phyloP scores from a whole-genome alignment of 2,797 vertebrate genomes.

The Acropternis orthonyx region DNA sequence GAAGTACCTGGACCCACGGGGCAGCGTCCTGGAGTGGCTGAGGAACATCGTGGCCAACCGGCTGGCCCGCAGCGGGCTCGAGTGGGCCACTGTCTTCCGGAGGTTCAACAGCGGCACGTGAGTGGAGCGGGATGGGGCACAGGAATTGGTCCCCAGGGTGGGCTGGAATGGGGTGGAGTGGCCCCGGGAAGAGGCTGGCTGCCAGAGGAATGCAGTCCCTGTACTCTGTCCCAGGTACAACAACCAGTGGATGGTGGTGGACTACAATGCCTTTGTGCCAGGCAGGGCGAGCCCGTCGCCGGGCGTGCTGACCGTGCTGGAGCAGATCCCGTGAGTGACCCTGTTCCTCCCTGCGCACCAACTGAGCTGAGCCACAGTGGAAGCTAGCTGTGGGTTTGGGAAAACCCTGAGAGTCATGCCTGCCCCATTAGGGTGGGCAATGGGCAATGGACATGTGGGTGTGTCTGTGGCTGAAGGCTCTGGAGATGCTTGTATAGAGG shows the following conservation, averaged over 20 bases:
- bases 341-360: rapidly evolving
- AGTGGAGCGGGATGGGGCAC: background rate
- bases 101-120: conserved; percentile 95
- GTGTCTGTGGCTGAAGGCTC: background rate
- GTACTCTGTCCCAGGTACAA: conserved; percentile 82
- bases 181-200: background rate
- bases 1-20: conserved; percentile 84
- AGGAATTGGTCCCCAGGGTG: background rate
- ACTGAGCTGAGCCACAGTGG: background rate
- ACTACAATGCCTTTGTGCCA: conserved; percentile 86
- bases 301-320: conserved; percentile 85
- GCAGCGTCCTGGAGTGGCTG: conserved; percentile 89
- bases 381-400: rapidly evolving
- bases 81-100: conserved; percentile 84
- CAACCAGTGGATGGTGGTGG: conserved; percentile 98
- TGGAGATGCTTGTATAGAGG: background rate
- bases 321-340: conserved; percentile 91
- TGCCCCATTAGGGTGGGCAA: background rate
- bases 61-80: conserved; percentile 78
- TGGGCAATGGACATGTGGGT: background rate
- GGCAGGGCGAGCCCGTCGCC: conserved; percentile 53
- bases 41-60: conserved; percentile 91
- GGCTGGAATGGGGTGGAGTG: rapidly evolving
- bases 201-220: background rate
- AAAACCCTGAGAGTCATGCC: background rate